Evolutionary conservation across 1,140 invertebrate genomes (phyloP), one percentile per base, ranked within the genome.

Genomic region (Tyrophagus putrescentiae): DNA sequence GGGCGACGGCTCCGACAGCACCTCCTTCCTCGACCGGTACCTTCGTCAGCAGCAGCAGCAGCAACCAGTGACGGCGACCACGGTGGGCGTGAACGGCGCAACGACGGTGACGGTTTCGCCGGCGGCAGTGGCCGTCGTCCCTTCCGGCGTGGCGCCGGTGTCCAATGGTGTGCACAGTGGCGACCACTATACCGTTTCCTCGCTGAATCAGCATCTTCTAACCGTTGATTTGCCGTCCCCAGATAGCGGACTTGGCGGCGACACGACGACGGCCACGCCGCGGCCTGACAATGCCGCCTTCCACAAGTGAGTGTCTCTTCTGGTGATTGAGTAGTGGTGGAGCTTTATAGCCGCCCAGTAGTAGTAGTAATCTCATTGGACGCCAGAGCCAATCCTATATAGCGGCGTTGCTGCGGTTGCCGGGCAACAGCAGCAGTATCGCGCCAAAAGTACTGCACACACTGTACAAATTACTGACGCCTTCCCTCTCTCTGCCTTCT

Each of bases 171-270:
- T 57, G n/a, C 11, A 27, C 4, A 57, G 53, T 23, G 59, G 41
- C 4, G 54, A 62, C 18, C 29, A 44, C 25, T n/a, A n/a, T n/a
- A 36, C 39, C 18, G 62, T 65, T 45, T 65, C 64, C 33, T 54
- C 62, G 7, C 41, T 61, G 11, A 50, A 64, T 4, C 59, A 64
- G 52, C 67, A 66, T 28, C 25, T n/a, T 54, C 78, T 90, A 39
- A 88, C 85, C 4, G 87, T 92, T 65, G 88, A 93, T 74, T 77
- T 93, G 64, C 87, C 87, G 0, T 90, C 87, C 60, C 87, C 88
- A 1, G 87, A 92, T 72, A 87, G 84, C 65, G 88, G 87, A 21
- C 91, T 92, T 66, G 88, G 87, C 28, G 84, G 86, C 1, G 86
- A 90, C 68, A 84, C 86, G 64, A 86, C 89, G 68, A 54, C 52